Evolutionary conservation across 2,113 vertebrate species (phyloP).

Genomic region (Limnothrissa miodon): DNA sequence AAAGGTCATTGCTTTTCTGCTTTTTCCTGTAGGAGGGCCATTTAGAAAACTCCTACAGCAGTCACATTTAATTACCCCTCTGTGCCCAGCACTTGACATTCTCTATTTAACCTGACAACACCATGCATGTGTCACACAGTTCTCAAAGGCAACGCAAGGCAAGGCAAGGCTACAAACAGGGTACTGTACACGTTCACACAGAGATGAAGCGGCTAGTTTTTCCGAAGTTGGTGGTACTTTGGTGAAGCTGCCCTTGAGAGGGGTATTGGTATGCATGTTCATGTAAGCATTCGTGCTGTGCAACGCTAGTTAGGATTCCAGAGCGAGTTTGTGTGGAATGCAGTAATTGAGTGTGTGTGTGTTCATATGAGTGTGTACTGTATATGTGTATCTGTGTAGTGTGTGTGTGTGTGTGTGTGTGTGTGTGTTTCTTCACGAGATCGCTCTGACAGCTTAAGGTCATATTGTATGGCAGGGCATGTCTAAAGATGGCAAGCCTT

Average conservation of each 20-base stretch:
- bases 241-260: background rate
- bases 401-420: slow-evolving; percentile 23
- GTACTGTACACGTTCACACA: background rate
- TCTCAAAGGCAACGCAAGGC: background rate
- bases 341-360: slow-evolving; percentile 33
- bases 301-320: slow-evolving; percentile 39
- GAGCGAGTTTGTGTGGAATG: slow-evolving; percentile 36
- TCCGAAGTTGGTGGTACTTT: background rate
- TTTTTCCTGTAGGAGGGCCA: background rate
- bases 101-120: background rate
- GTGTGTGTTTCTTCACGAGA: slow-evolving; percentile 28
- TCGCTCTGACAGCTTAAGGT: slow-evolving; percentile 44
- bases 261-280: background rate
- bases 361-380: slow-evolving; percentile 26
- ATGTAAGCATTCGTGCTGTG: slow-evolving; percentile 31
- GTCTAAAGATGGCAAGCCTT: slow-evolving; percentile 61
- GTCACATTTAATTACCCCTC: background rate
- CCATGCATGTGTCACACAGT: background rate
- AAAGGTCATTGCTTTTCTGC: background rate
- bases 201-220: background rate
- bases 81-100: background rate
- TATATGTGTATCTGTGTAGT: slow-evolving; percentile 27
- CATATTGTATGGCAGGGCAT: slow-evolving; percentile 57
- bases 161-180: background rate
- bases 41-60: background rate